Evolutionary conservation across 1,140 invertebrate genomes (phyloP).

Genomic region (Coptotermes formosanus): DNA sequence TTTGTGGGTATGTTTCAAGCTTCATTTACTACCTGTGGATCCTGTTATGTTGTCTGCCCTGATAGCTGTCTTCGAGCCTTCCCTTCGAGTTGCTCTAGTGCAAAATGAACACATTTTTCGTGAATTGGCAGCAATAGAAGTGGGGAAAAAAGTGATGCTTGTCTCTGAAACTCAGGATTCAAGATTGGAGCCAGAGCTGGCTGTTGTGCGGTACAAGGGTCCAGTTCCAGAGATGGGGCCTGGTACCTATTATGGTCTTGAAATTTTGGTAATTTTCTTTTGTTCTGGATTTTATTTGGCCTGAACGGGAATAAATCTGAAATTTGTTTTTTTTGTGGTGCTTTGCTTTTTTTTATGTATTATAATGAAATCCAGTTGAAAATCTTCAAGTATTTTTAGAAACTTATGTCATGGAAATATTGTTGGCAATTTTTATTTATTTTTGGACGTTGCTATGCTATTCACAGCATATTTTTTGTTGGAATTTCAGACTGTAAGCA

Average conservation of each 20-base stretch:
- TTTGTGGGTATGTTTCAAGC: slow-evolving; percentile 43
- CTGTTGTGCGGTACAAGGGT: slow-evolving; percentile 54
- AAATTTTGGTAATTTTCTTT: slow-evolving; percentile 52
- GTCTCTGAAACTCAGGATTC: slow-evolving; percentile 35
- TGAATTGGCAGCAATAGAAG: slow-evolving; percentile 44
- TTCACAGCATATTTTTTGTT: no score
- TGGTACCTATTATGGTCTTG: slow-evolving; percentile 56
- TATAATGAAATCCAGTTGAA: no score
- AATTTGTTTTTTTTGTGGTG: no score
- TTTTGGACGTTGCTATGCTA: no score
- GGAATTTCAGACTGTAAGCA: no score
- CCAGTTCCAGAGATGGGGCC: slow-evolving; percentile 51
- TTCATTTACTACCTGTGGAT: slow-evolving; percentile 44
- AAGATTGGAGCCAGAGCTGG: slow-evolving; percentile 28
- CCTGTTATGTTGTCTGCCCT: slow-evolving; percentile 52
- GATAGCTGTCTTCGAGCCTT: slow-evolving; percentile 48
- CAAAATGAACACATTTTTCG: slow-evolving; percentile 48
- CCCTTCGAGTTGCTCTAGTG: slow-evolving; percentile 52
- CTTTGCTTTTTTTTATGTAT: no score
- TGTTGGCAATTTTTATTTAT: no score
- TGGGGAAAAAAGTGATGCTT: slow-evolving; percentile 44
- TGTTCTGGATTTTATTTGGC: not conserved
- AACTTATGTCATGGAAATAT: no score
- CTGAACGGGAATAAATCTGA: no score
- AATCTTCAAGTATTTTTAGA: no score